Evolutionary conservation across 2,888 invertebrate species (phyloP), one percentile per base, ranked within the genome.

Genomic region (Helleia helle): DNA sequence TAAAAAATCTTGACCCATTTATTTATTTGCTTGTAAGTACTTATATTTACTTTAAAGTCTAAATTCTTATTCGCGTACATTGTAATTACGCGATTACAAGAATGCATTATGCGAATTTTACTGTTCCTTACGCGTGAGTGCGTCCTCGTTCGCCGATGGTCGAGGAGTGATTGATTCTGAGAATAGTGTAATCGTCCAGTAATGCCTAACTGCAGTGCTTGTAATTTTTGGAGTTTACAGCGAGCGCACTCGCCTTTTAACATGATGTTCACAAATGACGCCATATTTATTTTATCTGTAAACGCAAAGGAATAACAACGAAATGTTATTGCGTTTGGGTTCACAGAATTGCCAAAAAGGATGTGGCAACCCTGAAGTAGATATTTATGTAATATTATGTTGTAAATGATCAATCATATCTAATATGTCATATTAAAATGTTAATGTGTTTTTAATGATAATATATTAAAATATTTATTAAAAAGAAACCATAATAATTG

Each of bases 161-260:
- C 22, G 22, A n/a, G n/a, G n/a, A n/a, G n/a, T n/a, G n/a, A 34
- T 34, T 34, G 34, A 34, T 34, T 34, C 34, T 34, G 34, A 34
- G 34, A 34, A 34, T 31, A 31, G 31, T 22, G 22, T 34, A 34
- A 34, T 34, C 22, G 34, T 34, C 2, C 5, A 22, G 22, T 22
- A 22, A 22, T 14, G 13, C 13, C 12, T 34, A 14, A 18, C 12
- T n/a, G 9, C 11, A 18, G 18, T 34, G 22, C 34, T 18, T 34
- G 34, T 34, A 34, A 17, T 11, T 22, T 22, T 34, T 11, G 34
- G 22, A 34, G 34, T 34, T 34, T 34, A 34, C 34, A 34, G 34
- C 4, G 17, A 12, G 34, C 8, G 18, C 34, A 34, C n/a, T n/a
- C 18, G 31, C 18, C 34, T 29, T 8, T 11, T 2, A 12, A 34